phyloP scores from a whole-genome alignment of 2,797 vertebrate species.

The Epinephelus coioides region DNA sequence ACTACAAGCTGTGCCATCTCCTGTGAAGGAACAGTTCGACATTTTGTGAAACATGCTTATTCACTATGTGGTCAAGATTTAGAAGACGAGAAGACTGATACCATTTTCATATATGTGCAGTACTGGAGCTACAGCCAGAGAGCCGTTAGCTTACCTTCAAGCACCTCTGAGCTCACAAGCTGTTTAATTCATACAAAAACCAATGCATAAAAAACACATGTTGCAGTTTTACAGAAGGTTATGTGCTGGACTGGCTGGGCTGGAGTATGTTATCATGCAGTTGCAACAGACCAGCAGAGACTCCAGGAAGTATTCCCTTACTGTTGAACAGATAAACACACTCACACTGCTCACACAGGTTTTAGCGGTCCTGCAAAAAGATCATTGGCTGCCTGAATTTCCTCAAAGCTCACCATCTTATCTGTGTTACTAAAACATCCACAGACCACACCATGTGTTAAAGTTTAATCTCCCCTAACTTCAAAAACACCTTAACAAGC shows the following conservation, averaged over 20 bases:
- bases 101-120: not conserved
- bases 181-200: not conserved
- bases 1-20: too few species aligned
- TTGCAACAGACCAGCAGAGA: not conserved
- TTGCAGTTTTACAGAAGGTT: not conserved
- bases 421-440: conserved; percentile 6
- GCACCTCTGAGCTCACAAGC: too few species aligned
- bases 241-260: too few species aligned
- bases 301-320: not conserved
- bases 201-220: not conserved
- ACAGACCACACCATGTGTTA: conserved; percentile 3
- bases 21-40: not conserved
- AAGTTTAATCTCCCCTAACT: conserved; percentile 3
- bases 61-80: not conserved
- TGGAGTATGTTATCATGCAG: not conserved
- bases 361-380: not conserved
- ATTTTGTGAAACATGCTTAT: not conserved
- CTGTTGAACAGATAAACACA: not conserved
- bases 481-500: conserved; percentile 7
- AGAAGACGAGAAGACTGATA: not conserved
- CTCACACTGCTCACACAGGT: not conserved
- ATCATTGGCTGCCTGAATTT: not conserved
- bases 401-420: not conserved
- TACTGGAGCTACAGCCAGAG: not conserved
- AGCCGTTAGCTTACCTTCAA: not conserved